Conservation (phyloP, 1,140 invertebrate genomes). For the Drosophila miranda region DNA sequence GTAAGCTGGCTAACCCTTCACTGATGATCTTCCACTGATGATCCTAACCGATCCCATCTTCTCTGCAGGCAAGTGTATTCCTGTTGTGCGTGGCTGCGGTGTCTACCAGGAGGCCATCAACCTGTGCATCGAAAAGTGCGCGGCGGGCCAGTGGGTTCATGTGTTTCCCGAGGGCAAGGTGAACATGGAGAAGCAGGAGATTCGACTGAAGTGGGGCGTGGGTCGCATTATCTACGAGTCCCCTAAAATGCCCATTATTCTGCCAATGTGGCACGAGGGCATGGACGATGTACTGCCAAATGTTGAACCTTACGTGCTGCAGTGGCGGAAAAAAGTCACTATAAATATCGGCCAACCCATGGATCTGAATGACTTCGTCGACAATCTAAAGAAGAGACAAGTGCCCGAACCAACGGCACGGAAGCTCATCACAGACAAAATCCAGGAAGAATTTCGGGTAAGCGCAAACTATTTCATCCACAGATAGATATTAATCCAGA, state of each 20-base stretch:
- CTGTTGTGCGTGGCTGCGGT: constrained; percentile 94
- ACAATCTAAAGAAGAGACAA: constrained; percentile 85
- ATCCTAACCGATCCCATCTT: background rate
- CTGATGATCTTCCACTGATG: background rate
- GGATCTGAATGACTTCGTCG: constrained; percentile 88
- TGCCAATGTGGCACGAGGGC: constrained; percentile 96
- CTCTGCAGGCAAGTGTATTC: constrained; percentile 89
- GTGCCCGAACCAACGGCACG: constrained; percentile 89
- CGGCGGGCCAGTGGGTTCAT: constrained; percentile 96
- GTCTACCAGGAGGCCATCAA: constrained; percentile 96
- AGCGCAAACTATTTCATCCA: background rate
- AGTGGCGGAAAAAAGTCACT: constrained; percentile 90
- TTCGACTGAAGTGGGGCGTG: constrained; percentile 96
- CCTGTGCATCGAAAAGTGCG: constrained; percentile 93
- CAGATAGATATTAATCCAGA: background rate
- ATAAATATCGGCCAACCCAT: constrained; percentile 94
- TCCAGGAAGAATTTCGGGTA: constrained; percentile 89
- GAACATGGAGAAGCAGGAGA: constrained; percentile 91
- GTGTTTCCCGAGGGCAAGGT: constrained; percentile 96
- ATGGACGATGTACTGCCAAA: constrained; percentile 96
- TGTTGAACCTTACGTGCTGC: constrained; percentile 91
- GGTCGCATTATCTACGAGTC: constrained; percentile 90
- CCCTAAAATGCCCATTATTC: constrained; percentile 90
- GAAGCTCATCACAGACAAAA: constrained; percentile 92
- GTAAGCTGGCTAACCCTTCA: constrained; percentile 77